phyloP scores from a whole-genome alignment of 2,797 vertebrate species.

The Huso huso region DNA sequence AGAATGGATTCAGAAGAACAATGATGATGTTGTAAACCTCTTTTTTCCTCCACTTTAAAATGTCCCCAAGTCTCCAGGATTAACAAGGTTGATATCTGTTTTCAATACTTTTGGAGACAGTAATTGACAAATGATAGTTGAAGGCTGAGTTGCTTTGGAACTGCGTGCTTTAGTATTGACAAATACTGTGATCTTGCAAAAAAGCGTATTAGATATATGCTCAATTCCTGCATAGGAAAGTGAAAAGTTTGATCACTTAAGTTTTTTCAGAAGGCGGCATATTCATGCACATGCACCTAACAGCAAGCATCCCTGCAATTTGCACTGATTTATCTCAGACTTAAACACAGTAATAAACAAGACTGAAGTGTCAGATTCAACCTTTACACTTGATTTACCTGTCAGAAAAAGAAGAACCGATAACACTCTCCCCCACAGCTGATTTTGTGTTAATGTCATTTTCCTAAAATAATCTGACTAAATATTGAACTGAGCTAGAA shows the following conservation, averaged over 20 bases:
- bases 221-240: slow-evolving; percentile 28
- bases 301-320: slow-evolving; percentile 33
- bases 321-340: slow-evolving; percentile 41
- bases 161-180: slow-evolving; percentile 18
- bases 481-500: too few relatives aligned
- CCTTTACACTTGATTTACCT: slow-evolving; percentile 26
- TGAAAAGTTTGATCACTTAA: slow-evolving; percentile 27
- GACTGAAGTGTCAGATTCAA: slow-evolving; percentile 30
- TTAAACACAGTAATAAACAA: slow-evolving; percentile 41
- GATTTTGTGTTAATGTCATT: too few relatives aligned
- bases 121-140: slow-evolving; percentile 22
- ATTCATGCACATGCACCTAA: slow-evolving; percentile 32
- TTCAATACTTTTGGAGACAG: slow-evolving; percentile 8
- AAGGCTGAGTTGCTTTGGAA: slow-evolving; percentile 21
- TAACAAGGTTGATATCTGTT: slow-evolving; percentile 14
- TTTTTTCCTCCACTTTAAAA: slow-evolving; percentile 26
- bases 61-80: slow-evolving; percentile 30
- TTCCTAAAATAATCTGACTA: too few relatives aligned
- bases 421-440: slow-evolving; percentile 23
- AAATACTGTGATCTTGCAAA: slow-evolving; percentile 17
- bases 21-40: slow-evolving; percentile 18
- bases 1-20: slow-evolving; percentile 40
- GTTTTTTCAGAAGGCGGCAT: slow-evolving; percentile 27
- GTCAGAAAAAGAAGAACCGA: slow-evolving; percentile 25
- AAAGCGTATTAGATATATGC: slow-evolving; percentile 29